Evolutionary conservation across 2,888 invertebrate genomes (phyloP), one percentile per base, ranked within the genome.

Genomic region (Colostygia pectinataria): DNA sequence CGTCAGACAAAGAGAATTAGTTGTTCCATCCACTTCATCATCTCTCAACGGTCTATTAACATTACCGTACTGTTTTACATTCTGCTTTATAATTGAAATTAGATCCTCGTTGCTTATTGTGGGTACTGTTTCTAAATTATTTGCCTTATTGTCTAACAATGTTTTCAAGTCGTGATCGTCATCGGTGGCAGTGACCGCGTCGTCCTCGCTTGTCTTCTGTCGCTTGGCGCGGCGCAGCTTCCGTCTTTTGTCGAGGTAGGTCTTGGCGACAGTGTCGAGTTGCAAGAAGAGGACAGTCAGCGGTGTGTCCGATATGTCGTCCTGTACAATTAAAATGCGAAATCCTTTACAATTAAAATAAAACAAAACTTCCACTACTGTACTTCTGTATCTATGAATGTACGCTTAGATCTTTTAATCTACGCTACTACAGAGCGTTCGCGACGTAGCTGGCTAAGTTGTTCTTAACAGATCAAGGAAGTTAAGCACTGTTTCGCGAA

Each of bases 231-330:
- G 78, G 0, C 81, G 81, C 13, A 70, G 38, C 52, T 88, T 88
- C 1, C 83, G 78, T 32, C 81, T 75, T 25, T 72, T 78, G 53
- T 83, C 82, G 27, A 85, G 59, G 58, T 80, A 84, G 7, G 73
- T 63, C 14, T 86, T 81, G 6, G 84, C 71, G 3, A 89, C 89
- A 9, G 84, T 77, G 52, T 91, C 88, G 29, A 91, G 63, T 68
- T 91, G 85, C 23, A 86, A 61, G 55, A 91, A 83, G 28, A 88
- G 66, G 2, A 89, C 89, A 6, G 89, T 75, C 23, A 91, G 61
- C 0, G 91, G 89, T 3, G 83, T 88, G 36, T 90, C 88, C 2
- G 80, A 69, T 53, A 91, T 66, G 56, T 90, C 90, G 50, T 89
- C 90, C 91, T 91, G 68, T 39, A 80, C 75, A 18, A 36, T 20